A percentile compares a stretch with the other conserved stretches of the same genome.
phyloP scores from a whole-genome alignment of 2,797 vertebrate genomes.

The Phylloscopus collybita region DNA sequence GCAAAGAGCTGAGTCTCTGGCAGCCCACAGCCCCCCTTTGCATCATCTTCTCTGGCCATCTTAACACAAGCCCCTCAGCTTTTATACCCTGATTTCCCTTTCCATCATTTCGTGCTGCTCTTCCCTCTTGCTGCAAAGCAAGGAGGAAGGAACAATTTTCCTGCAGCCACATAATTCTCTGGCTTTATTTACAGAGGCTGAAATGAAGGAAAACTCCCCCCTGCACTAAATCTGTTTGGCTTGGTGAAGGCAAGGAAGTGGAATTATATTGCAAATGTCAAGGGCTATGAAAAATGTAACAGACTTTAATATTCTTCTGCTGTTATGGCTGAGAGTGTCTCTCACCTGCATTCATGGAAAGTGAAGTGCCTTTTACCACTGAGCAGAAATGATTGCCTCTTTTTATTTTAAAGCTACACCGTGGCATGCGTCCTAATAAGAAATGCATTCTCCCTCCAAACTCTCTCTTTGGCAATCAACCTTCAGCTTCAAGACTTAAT shows the following conservation, averaged over 20 bases:
- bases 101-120: background rate
- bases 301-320: constrained; percentile 61
- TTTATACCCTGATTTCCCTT: background rate
- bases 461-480: background rate
- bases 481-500: background rate
- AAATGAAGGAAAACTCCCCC: constrained; percentile 22
- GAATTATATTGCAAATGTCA: constrained; percentile 62
- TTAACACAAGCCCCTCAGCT: background rate
- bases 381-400: constrained; percentile 22
- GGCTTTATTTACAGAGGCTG: background rate
- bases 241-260: constrained; percentile 25
- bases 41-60: background rate
- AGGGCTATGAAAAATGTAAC: constrained; percentile 65
- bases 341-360: constrained; percentile 46
- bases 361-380: constrained; percentile 43
- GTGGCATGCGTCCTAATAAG: background rate
- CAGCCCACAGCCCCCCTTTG: background rate
- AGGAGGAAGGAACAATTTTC: background rate
- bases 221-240: background rate
- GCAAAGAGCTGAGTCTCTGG: background rate
- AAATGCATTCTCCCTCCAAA: background rate
- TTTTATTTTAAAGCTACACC: constrained; percentile 23
- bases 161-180: background rate
- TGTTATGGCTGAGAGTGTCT: constrained; percentile 38
- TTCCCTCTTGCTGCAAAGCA: background rate